These are phyloP conservation scores for Sylvilagus bachmani DNA, from an alignment of 2,113 vertebrate species.

Conservation along the genomic window DNA sequence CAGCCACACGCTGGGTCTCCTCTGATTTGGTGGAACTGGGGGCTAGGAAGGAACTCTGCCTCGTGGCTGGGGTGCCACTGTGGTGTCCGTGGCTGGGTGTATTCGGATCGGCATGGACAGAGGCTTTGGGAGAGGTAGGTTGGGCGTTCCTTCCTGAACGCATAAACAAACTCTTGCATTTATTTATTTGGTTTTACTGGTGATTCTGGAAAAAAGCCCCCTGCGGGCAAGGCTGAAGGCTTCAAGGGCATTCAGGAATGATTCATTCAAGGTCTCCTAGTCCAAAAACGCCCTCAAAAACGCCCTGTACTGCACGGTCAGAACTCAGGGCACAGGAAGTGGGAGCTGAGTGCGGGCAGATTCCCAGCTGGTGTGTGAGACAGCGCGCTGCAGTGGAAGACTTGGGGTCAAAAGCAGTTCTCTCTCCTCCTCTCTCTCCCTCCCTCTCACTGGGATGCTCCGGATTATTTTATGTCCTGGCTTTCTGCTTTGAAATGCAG, in stretches of 20 bases:
- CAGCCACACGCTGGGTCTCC: constrained; percentile 35
- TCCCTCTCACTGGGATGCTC: constrained; percentile 37
- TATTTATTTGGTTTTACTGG: constrained; percentile 18
- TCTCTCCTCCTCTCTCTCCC: not conserved
- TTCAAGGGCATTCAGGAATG: constrained; percentile 47
- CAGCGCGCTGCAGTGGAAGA: constrained; percentile 31
- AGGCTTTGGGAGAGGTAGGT: not conserved
- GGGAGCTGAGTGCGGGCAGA: not conserved
- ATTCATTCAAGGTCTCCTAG: constrained; percentile 15
- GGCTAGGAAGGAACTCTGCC: constrained; percentile 34
- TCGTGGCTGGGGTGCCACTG: rapidly evolving
- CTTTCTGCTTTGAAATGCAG: constrained; percentile 75
- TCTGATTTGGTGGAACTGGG: constrained; percentile 52
- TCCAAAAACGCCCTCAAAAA: not conserved
- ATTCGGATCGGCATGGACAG: not conserved
- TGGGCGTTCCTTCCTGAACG: not conserved
- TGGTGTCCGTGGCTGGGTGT: not conserved
- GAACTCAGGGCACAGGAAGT: not conserved
- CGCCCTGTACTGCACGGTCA: not conserved
- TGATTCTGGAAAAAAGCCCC: constrained; percentile 22
- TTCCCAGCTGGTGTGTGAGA: constrained; percentile 24
- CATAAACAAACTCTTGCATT: not conserved
- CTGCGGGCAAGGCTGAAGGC: constrained; percentile 36
- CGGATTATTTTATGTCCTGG: constrained; percentile 50
- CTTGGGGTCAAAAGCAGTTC: constrained; percentile 40